Conservation (phyloP, 2,888 invertebrate genomes). For the Trichacis sp. region DNA sequence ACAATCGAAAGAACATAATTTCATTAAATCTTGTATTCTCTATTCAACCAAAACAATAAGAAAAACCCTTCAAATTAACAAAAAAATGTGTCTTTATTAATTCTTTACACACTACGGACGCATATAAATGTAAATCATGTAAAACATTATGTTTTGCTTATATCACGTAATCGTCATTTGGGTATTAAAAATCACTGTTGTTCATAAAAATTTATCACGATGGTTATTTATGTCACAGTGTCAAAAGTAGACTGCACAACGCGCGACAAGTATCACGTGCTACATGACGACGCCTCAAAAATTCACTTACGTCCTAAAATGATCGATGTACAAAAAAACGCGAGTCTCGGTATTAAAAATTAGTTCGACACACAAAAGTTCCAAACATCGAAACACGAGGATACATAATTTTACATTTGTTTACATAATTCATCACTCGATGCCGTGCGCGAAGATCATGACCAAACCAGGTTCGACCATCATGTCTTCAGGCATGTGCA, state of each 20-base stretch:
- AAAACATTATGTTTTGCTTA: slow-evolving; percentile 2
- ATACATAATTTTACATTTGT: slow-evolving; percentile 16
- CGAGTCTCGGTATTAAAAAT: too few species aligned
- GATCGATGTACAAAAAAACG: slow-evolving; percentile 43
- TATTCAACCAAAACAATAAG: too few species aligned
- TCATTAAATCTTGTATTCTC: too few species aligned
- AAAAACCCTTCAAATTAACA: too few species aligned
- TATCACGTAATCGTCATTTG: slow-evolving; percentile 11
- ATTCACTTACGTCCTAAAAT: neutral
- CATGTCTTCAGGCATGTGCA: slow-evolving; percentile 95
- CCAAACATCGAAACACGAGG: too few species aligned
- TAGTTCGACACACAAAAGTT: too few species aligned
- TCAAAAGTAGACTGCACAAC: too few species aligned
- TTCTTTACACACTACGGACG: slow-evolving; percentile 3
- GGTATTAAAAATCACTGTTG: slow-evolving; percentile 34
- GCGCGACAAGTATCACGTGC: too few species aligned
- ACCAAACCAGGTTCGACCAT: slow-evolving; percentile 96
- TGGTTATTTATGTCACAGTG: too few species aligned
- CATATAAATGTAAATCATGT: slow-evolving; percentile 10
- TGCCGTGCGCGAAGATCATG: slow-evolving; percentile 98
- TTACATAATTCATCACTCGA: slow-evolving; percentile 73
- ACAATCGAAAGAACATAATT: too few species aligned
- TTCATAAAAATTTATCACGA: slow-evolving; percentile 39
- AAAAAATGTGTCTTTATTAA: slow-evolving; percentile 6
- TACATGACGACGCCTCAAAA: too few species aligned